Base-by-base conservation (phyloP, 2,888 invertebrate genomes). In the Syrphus vitripennis region DNA sequence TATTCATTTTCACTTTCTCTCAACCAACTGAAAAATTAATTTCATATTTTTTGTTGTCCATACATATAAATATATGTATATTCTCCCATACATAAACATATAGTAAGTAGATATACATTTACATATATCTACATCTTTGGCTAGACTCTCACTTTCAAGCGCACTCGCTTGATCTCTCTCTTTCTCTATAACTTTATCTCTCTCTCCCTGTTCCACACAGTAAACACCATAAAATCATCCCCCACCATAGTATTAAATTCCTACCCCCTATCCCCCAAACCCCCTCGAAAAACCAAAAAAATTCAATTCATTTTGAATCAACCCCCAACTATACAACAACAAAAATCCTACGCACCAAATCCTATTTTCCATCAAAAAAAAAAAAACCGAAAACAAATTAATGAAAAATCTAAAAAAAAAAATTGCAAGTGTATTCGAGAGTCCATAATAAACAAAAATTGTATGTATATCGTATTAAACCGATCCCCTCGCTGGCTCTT, bases 1-100 rank as follows among this genome's bases (percentile, higher is more conserved):
- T 88, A 80, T 82, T 88, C 84, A 87, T 88, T 86, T 81, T 88
- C 87, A 88, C 88, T 88, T 88, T 89, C 87, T 78, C 72, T 79
- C 77, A 71, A 61, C 71, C 87, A 87, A 65, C 79, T 88, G 87
- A 88, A 88, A 88, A 88, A 88, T 88, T 88, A 88, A 89, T 89
- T 88, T 89, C 87, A 88, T 89, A 89, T 89, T 88, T n/a, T 88
- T 88, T 88, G 72, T 65, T 74, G 48, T 70, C 70, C 82, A 81
- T 45, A 70, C 78, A 74, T 34, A 10, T 34, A 29, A 5, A 29
- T 5, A 29, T 12, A 5, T 42, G 6, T 7, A 21, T 45, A 19
- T 57, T 34, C 34, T 26, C 55, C 34, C 26, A 21, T 19, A 19
- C 19, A n/a, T 6, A 14, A 3, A 4, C 26, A 10, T 55, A 10